Percentiles rank a stretch among this genome's conserved stretches.
Conservation (phyloP, 2,113 vertebrate species). For the Sturnus vulgaris region DNA sequence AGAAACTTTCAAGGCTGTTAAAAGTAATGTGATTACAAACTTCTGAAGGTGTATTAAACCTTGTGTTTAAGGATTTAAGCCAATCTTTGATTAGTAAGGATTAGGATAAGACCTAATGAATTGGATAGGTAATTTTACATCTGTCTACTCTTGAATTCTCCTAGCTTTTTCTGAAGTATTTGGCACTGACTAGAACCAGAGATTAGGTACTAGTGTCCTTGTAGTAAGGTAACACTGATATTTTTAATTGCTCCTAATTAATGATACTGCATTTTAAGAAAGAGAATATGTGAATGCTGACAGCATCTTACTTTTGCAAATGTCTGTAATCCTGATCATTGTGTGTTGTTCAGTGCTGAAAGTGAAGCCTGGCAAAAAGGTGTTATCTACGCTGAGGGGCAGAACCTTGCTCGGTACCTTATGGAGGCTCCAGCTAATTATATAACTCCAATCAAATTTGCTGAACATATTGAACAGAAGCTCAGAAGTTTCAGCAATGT, state of each 20-base stretch:
- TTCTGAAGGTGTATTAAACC: not conserved
- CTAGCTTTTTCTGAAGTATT: not conserved
- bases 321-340: not conserved
- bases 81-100: not conserved
- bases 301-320: not conserved
- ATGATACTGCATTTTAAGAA: not conserved
- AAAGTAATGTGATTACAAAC: not conserved
- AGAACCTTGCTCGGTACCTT: constrained; percentile 89
- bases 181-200: not conserved
- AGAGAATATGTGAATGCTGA: not conserved
- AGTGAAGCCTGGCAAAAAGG: constrained; percentile 85
- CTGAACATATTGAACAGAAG: constrained; percentile 83
- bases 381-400: constrained; percentile 85
- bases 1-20: not conserved
- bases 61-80: not conserved
- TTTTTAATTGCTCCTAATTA: not conserved
- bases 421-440: constrained; percentile 96
- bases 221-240: not conserved
- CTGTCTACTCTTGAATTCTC: not conserved
- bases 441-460: constrained; percentile 88
- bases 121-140: not conserved
- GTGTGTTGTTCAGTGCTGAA: constrained; percentile 69
- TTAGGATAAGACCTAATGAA: not conserved
- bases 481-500: constrained; percentile 76
- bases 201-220: not conserved